phyloP scores from a whole-genome alignment of 1,140 invertebrate species.

The Drosophila kanapiae region DNA sequence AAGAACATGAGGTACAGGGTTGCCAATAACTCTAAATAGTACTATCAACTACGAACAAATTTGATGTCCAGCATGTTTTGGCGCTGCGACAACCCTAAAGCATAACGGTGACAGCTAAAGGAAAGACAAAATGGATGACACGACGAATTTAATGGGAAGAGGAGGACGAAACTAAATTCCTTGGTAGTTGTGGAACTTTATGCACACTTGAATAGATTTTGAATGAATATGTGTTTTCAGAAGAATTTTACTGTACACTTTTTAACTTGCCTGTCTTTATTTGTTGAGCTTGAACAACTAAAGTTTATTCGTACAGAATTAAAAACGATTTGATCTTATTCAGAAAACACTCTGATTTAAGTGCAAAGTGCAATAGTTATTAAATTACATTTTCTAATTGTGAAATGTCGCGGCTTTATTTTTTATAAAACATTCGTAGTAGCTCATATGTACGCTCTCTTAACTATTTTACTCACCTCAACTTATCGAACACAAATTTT shows the following conservation, averaged over 20 bases:
- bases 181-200: slow-evolving; percentile 6
- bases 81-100: slow-evolving; percentile 25
- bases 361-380: too few species aligned
- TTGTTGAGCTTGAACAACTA: too few species aligned
- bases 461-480: background rate
- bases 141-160: slow-evolving; percentile 3
- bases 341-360: too few species aligned
- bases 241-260: background rate
- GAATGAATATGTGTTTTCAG: background rate
- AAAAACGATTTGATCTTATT: too few species aligned
- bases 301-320: too few species aligned
- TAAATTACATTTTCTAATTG: too few species aligned
- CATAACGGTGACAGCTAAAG: slow-evolving; percentile 40
- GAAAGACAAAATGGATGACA: slow-evolving; percentile 11
- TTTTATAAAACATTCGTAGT: too few species aligned
- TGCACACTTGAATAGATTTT: background rate
- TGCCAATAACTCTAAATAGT: background rate
- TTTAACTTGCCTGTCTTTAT: too few species aligned
- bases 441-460: too few species aligned
- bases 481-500: background rate
- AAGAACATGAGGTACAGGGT: background rate
- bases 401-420: too few species aligned
- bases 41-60: too few species aligned
- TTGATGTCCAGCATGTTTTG: background rate
- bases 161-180: background rate